These are phyloP conservation scores for Neoniphon sammara DNA, from an alignment of 2,797 vertebrate genomes.

Conservation along the genomic window DNA sequence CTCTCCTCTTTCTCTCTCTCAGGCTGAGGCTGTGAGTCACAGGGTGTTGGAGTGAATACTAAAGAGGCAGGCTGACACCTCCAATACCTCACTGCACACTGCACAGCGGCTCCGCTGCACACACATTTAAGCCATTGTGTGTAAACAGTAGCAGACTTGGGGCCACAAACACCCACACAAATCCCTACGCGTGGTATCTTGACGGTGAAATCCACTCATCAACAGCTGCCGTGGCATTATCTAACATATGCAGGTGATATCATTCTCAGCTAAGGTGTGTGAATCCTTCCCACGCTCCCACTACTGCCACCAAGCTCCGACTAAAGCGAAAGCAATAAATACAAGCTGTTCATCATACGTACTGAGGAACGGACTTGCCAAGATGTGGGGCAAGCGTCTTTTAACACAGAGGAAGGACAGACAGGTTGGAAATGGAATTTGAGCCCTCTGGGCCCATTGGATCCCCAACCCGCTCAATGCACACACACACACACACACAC, in stretches of 20 bases:
- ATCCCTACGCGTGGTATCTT: slow-evolving; percentile 20
- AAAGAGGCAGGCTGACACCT: slow-evolving; percentile 81
- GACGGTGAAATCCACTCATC: slow-evolving; percentile 13
- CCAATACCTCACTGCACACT: slow-evolving; percentile 69
- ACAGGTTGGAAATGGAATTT: slow-evolving; percentile 35
- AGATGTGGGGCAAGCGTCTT: slow-evolving; percentile 9
- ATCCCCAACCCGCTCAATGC: background rate
- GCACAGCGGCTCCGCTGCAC: slow-evolving; percentile 66
- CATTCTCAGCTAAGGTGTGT: slow-evolving; percentile 19
- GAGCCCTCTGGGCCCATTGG: slow-evolving; percentile 3
- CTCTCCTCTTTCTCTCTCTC: slow-evolving; percentile 52
- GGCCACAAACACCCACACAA: slow-evolving; percentile 46
- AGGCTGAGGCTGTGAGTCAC: slow-evolving; percentile 81
- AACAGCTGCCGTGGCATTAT: slow-evolving; percentile 48
- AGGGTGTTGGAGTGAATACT: slow-evolving; percentile 84
- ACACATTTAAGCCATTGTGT: slow-evolving; percentile 59
- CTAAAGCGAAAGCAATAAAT: slow-evolving; percentile 18
- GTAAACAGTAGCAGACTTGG: slow-evolving; percentile 57
- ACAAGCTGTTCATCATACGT: background rate
- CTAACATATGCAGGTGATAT: slow-evolving; percentile 35
- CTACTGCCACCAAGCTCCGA: slow-evolving; percentile 8
- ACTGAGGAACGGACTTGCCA: background rate
- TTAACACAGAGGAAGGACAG: background rate
- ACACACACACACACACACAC: slow-evolving; percentile 9
- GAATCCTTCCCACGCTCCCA: background rate